Conservation (phyloP, 2,888 invertebrate genomes). For the Sphinx pinastri region DNA sequence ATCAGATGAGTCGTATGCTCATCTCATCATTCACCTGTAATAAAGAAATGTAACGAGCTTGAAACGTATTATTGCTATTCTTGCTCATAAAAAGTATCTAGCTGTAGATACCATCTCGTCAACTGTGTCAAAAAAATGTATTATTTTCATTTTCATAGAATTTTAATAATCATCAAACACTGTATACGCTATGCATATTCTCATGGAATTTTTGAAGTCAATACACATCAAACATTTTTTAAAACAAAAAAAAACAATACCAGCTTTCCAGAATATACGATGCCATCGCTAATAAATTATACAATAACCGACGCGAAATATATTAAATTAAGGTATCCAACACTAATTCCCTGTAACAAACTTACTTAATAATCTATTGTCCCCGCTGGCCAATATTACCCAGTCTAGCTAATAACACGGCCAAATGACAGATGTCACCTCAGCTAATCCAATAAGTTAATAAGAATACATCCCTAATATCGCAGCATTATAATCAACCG, state of each 20-base stretch:
- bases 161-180: too few relatives aligned
- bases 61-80: too few relatives aligned
- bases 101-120: too few relatives aligned
- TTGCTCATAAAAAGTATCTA: too few relatives aligned
- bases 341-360: slow-evolving; percentile 1
- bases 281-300: background rate
- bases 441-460: slow-evolving; percentile 41
- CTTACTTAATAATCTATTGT: slow-evolving; percentile 17
- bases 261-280: background rate
- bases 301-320: background rate
- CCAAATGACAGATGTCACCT: slow-evolving; percentile 41
- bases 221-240: too few relatives aligned
- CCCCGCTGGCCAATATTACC: background rate
- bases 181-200: too few relatives aligned
- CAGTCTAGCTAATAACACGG: slow-evolving; percentile 36
- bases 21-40: too few relatives aligned
- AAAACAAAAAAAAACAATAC: background rate
- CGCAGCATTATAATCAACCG: slow-evolving; percentile 21
- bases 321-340: background rate
- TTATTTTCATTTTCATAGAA: too few relatives aligned
- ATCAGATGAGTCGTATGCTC: too few relatives aligned
- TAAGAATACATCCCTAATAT: slow-evolving; percentile 36
- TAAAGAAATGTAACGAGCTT: too few relatives aligned
- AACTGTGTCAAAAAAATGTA: too few relatives aligned
- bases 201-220: too few relatives aligned